phyloP scores from a whole-genome alignment of 2,797 vertebrate species.

The Limosa lapponica region DNA sequence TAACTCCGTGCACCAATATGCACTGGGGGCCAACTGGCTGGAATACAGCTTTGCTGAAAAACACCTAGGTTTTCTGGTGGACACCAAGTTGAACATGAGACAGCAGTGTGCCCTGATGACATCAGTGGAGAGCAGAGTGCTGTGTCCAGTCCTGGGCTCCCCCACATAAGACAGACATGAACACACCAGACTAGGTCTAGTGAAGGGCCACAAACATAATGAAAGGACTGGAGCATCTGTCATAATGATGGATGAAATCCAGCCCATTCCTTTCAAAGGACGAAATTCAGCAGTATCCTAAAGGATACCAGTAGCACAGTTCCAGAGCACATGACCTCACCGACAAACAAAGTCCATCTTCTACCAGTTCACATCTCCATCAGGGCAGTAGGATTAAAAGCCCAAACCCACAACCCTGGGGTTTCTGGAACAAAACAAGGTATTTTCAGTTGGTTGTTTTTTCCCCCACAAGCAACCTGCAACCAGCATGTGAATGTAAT shows the following conservation, averaged over 20 bases:
- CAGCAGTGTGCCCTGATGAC: neutral
- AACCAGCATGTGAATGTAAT: neutral
- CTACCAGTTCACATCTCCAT: neutral
- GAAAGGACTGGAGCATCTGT: neutral
- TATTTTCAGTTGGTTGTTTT: neutral
- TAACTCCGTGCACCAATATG: neutral
- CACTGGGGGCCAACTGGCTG: neutral
- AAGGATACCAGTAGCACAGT: neutral
- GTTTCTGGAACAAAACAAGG: neutral
- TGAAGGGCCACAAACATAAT: neutral
- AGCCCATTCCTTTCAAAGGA: neutral
- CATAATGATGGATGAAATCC: slow-evolving; percentile 9
- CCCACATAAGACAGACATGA: neutral
- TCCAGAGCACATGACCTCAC: neutral
- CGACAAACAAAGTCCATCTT: neutral
- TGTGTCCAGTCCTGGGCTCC: neutral
- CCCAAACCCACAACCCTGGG: neutral
- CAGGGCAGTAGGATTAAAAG: neutral
- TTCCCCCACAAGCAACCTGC: neutral
- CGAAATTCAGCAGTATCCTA: neutral
- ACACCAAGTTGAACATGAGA: neutral
- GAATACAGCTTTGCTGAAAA: neutral
- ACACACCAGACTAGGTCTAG: neutral
- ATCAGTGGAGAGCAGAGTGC: neutral
- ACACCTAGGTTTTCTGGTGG: neutral